A percentile compares a stretch with the other conserved stretches of the same genome.
Conservation (phyloP, 2,113 vertebrate genomes). For the Mixornis gularis region DNA sequence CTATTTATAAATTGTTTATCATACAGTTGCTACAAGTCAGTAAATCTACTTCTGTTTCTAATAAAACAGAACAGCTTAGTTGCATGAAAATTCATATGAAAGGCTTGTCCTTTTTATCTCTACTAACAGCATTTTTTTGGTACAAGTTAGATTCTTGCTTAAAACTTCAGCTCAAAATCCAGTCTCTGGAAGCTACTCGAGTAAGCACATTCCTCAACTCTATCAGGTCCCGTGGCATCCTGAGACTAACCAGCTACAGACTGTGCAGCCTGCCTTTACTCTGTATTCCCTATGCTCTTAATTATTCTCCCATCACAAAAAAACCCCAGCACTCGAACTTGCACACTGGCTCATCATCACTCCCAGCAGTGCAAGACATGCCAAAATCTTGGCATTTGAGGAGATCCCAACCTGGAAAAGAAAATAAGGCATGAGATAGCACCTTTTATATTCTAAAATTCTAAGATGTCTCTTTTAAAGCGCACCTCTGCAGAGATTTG, state of each 20-base stretch:
- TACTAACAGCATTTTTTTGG: neutral
- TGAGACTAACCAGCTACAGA: neutral
- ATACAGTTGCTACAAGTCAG: slow-evolving; percentile 13
- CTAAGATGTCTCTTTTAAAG: neutral
- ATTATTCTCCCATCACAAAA: neutral
- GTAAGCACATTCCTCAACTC: neutral
- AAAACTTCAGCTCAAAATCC: neutral
- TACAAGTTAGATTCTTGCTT: neutral
- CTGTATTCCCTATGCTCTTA: neutral
- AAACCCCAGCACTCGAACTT: neutral
- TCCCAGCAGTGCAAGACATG: neutral
- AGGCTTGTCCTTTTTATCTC: neutral
- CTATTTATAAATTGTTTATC: slow-evolving; percentile 48
- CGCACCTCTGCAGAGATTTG: neutral
- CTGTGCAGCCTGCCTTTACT: neutral
- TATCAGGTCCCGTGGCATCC: neutral
- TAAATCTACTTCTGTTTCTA: neutral
- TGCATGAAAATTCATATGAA: neutral
- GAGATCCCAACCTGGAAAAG: neutral
- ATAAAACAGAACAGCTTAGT: neutral
- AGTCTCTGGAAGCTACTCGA: neutral
- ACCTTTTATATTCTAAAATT: neutral
- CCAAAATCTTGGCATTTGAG: neutral
- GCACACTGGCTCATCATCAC: neutral
- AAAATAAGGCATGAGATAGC: neutral